Evolutionary conservation across 2,797 vertebrate species (phyloP).

Genomic region (Bradypodion pumilum): DNA sequence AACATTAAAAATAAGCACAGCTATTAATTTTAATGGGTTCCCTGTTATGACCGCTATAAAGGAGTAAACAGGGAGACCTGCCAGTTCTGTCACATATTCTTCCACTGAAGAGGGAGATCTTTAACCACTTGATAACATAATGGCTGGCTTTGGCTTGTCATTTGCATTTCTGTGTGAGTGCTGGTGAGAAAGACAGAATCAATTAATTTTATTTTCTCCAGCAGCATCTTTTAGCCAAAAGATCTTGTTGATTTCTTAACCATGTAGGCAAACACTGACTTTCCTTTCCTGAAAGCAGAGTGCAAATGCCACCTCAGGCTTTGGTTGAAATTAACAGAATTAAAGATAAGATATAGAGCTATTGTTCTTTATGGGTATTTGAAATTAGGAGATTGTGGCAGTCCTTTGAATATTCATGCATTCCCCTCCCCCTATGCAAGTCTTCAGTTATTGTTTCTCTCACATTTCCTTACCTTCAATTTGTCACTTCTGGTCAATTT

Average conservation of each 20-base stretch:
- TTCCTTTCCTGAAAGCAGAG: constrained; percentile 28
- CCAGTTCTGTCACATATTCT: constrained; percentile 57
- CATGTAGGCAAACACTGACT: background rate
- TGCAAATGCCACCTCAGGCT: constrained; percentile 52
- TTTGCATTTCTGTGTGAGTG: background rate
- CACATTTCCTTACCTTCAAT: constrained; percentile 23
- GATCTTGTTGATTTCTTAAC: constrained; percentile 34
- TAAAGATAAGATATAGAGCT: constrained; percentile 50
- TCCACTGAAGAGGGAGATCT: constrained; percentile 48
- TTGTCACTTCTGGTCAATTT: background rate
- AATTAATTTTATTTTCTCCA: constrained; percentile 50
- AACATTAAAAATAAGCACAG: constrained; percentile 71
- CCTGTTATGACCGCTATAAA: constrained; percentile 69
- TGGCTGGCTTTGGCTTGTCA: background rate
- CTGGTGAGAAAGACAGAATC: constrained; percentile 44
- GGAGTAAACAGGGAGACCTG: constrained; percentile 70
- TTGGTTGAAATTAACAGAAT: constrained; percentile 55
- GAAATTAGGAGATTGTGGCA: constrained; percentile 27
- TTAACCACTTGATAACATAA: constrained; percentile 56
- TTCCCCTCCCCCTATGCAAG: constrained; percentile 35
- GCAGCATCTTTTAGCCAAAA: constrained; percentile 50
- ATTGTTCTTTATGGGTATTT: constrained; percentile 53
- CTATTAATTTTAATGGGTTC: constrained; percentile 74
- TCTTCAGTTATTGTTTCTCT: background rate
- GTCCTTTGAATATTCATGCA: constrained; percentile 51